Evolutionary conservation across 1,140 invertebrate genomes (phyloP), one percentile per base, ranked within the genome.

Genomic region (Dryas iulia): DNA sequence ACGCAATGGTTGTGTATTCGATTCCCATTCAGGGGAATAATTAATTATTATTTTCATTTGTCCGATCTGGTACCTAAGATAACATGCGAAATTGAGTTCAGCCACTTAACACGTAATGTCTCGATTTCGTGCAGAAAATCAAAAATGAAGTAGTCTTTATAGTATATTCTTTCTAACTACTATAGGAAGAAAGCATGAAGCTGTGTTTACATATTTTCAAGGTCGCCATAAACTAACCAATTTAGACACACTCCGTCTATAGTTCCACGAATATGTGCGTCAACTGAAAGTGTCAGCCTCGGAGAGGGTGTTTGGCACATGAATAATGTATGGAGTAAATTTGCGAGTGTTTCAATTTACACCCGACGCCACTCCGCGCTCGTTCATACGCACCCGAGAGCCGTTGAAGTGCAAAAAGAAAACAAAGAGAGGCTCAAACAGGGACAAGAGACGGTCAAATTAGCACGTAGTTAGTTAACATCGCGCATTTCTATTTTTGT

Each of bases 301-400:
- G 68, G 65, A 79, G 75, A 86, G 86, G 86, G 86, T 88, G 84
- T 89, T 88, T 84, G 83, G 75, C 60, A 74, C 82, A 90, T 90
- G 88, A 89, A 90, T 90, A 90, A 89, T 88, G 86, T 86, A 89
- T 90, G 79, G 87, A 70, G 82, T 86, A 86, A 89, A 90, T 90
- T 90, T 90, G 88, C 87, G 88, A 90, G 87, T 90, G 86, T 89
- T 89, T 90, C 88, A 90, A 90, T 90, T 90, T 90, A 90, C 88
- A 84, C 86, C 87, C 84, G 78, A 81, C 86, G 83, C 75, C 82
- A 84, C 85, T 86, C 80, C 65, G 76, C 69, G 72, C 78, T 56
- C 77, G 79, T 78, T 81, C 80, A 84, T 86, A 88, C 86, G 84
- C 81, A 84, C 78, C 78, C 64, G 78, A 83, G 81, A 83, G 81